Evolutionary conservation across 2,113 vertebrate genomes (phyloP).

Genomic region (Opisthocomus hoazin): DNA sequence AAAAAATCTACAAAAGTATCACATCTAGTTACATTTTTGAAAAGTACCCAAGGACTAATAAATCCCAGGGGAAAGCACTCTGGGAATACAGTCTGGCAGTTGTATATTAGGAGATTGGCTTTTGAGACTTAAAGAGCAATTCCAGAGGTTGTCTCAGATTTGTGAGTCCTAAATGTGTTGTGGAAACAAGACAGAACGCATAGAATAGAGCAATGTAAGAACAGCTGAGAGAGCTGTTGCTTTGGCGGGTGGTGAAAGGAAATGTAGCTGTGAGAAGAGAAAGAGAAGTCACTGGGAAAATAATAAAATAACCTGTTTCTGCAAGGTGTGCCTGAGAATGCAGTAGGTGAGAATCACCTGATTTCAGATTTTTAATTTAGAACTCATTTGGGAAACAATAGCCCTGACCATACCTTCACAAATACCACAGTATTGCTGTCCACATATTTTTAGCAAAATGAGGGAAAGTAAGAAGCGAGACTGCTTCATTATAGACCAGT

Average conservation of each 20-base stretch:
- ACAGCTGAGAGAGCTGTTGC: not conserved
- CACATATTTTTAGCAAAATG: not conserved
- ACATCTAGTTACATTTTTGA: not conserved
- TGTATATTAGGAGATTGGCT: not conserved
- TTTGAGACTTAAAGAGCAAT: not conserved
- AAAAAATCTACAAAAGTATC: not conserved
- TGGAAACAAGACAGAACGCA: not conserved
- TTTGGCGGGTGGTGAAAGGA: not conserved
- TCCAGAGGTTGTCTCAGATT: not conserved
- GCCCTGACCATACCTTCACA: not conserved
- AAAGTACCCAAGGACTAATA: not conserved
- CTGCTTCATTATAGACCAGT: not conserved
- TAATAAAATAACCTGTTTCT: not conserved
- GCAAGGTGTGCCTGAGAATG: not conserved
- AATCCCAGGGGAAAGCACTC: not conserved
- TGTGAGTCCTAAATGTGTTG: not conserved
- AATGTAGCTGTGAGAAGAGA: not conserved
- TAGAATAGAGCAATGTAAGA: not conserved
- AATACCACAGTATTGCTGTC: not conserved
- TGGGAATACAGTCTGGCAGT: not conserved
- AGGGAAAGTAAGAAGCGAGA: not conserved
- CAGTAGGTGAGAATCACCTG: not conserved
- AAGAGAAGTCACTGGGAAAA: not conserved
- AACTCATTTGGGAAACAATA: not conserved
- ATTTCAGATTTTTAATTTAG: slow-evolving; percentile 24